A percentile compares a stretch with the other conserved stretches of the same genome.
These are phyloP conservation scores for Fistularia commersonii DNA, from an alignment of 2,797 vertebrate genomes.

Conservation along the genomic window DNA sequence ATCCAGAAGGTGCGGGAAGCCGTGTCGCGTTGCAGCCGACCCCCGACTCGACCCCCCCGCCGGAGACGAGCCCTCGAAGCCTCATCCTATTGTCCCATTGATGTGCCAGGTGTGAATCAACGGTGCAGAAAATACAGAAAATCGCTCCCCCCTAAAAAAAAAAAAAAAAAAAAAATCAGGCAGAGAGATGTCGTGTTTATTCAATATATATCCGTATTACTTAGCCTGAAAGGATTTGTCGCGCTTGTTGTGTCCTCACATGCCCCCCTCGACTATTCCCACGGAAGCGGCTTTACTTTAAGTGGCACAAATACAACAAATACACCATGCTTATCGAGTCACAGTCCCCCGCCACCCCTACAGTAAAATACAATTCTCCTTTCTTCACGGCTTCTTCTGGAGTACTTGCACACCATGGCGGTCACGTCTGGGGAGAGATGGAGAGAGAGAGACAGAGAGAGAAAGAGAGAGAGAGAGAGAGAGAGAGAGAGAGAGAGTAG, in stretches of 20 bases:
- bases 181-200: background rate
- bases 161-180: background rate
- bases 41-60: too few relatives aligned
- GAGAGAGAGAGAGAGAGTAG: slow-evolving; percentile 7
- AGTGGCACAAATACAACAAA: slow-evolving; percentile 72
- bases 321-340: slow-evolving; percentile 61
- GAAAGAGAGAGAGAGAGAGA: background rate
- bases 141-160: background rate
- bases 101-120: too few relatives aligned
- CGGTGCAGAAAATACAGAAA: background rate
- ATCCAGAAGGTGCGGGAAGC: too few relatives aligned
- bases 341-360: slow-evolving; percentile 47
- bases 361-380: slow-evolving; percentile 64
- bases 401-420: slow-evolving; percentile 62
- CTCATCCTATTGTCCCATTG: too few relatives aligned
- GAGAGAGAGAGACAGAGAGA: slow-evolving; percentile 3
- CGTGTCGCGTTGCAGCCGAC: too few relatives aligned
- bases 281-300: slow-evolving; percentile 55
- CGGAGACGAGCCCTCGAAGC: too few relatives aligned
- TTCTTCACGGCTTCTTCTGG: slow-evolving; percentile 52
- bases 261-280: slow-evolving; percentile 43
- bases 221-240: slow-evolving; percentile 19
- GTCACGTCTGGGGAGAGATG: slow-evolving; percentile 65
- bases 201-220: too few relatives aligned
- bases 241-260: slow-evolving; percentile 54